These are phyloP conservation scores for Pogona vitticeps DNA, from an alignment of 2,113 vertebrate genomes.

Conservation along the genomic window DNA sequence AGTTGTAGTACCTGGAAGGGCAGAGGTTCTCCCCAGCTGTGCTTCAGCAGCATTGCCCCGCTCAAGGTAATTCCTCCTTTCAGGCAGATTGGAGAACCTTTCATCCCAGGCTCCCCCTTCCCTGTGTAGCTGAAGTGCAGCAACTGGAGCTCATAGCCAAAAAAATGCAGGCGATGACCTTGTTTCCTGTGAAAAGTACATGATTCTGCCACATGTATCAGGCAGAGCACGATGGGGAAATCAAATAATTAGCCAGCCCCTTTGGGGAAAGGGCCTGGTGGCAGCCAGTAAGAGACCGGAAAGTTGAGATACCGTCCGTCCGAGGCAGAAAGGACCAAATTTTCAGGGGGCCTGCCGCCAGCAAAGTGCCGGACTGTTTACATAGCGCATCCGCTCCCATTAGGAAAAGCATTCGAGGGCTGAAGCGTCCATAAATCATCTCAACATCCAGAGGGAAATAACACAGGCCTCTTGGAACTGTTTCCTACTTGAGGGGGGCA, in stretches of 20 bases:
- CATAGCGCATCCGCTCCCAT: conserved; percentile 47
- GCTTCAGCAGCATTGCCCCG: too few relatives aligned
- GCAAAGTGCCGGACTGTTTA: conserved; percentile 54
- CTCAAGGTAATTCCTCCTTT: too few relatives aligned
- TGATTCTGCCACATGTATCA: fast-evolving
- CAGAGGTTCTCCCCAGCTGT: too few relatives aligned
- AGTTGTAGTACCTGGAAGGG: too few relatives aligned
- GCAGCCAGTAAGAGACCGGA: conserved; percentile 1
- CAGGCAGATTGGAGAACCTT: too few relatives aligned
- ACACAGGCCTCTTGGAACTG: fast-evolving
- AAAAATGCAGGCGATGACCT: neutral
- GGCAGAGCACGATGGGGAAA: neutral
- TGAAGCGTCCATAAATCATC: conserved; percentile 19
- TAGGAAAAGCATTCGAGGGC: fast-evolving
- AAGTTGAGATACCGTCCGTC: conserved; percentile 47
- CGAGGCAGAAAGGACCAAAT: conserved; percentile 50
- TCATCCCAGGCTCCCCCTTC: too few relatives aligned
- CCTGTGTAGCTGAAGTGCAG: too few relatives aligned
- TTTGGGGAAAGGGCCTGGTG: neutral
- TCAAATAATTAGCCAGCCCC: neutral
- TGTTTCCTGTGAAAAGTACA: neutral
- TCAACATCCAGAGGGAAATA: neutral
- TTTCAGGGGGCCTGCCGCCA: too few relatives aligned
- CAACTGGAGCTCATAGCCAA: neutral
- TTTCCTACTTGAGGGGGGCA: neutral